A percentile compares a stretch with the other conserved stretches of the same genome.
Conservation (phyloP, 1,140 invertebrate genomes). For the Drosophila seguyi region DNA sequence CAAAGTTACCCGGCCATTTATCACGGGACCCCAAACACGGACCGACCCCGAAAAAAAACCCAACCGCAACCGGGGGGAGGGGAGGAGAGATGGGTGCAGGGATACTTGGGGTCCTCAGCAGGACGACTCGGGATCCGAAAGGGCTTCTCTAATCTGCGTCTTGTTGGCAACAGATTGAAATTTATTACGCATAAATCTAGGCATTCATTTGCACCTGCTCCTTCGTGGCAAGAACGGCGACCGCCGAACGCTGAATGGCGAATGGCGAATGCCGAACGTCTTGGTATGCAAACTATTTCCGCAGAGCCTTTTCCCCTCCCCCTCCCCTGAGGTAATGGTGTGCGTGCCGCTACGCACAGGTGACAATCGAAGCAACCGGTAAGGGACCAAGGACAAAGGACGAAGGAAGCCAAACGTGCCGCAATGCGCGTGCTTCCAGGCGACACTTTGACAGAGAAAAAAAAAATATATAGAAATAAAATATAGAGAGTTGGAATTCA, state of each 20-base stretch:
- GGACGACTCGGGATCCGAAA: constrained; percentile 3
- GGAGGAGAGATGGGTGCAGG: background rate
- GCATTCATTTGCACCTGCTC: constrained; percentile 80
- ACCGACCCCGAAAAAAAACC: constrained; percentile 25
- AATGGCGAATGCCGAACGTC: background rate
- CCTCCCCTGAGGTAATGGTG: background rate
- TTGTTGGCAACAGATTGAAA: constrained; percentile 84
- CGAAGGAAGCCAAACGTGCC: constrained; percentile 49
- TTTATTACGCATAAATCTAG: constrained; percentile 84
- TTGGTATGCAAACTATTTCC: constrained; percentile 75
- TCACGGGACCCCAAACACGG: constrained; percentile 34
- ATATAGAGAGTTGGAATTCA: background rate
- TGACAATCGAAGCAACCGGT: constrained; percentile 59
- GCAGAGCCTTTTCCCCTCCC: constrained; percentile 12
- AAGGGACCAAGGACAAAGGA: constrained; percentile 1
- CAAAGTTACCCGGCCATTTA: constrained; percentile 44
- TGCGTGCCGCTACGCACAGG: constrained; percentile 64
- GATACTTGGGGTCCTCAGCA: background rate
- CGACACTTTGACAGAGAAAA: constrained; percentile 2
- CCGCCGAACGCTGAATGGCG: background rate
- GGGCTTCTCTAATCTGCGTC: constrained; percentile 72
- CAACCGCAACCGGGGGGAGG: constrained; percentile 4
- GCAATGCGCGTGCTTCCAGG: constrained; percentile 60
- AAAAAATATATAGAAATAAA: background rate
- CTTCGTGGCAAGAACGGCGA: constrained; percentile 4